Conservation (phyloP, 2,113 vertebrate genomes). For the Miniopterus natalensis region DNA sequence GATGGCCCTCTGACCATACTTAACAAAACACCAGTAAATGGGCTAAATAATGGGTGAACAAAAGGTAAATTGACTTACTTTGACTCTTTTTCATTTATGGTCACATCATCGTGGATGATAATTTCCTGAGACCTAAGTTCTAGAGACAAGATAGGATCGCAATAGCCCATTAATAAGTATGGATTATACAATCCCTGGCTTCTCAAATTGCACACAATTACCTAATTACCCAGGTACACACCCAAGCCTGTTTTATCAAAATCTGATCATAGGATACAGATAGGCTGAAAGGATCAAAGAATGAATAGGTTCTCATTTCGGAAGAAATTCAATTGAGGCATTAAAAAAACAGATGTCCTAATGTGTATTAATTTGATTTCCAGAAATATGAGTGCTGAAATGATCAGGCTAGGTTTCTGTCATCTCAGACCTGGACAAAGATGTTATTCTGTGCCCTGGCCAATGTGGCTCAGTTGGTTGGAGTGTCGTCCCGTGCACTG, state of each 20-base stretch:
- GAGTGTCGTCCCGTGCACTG: neutral
- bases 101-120: constrained; percentile 75
- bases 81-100: constrained; percentile 51
- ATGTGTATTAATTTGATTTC: constrained; percentile 40
- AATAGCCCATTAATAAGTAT: constrained; percentile 19
- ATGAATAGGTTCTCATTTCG: constrained; percentile 3
- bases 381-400: neutral
- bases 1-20: neutral
- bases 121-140: constrained; percentile 79
- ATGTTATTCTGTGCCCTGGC: neutral
- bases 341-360: neutral
- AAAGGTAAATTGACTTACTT: constrained; percentile 81
- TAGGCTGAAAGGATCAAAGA: neutral
- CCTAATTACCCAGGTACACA: neutral
- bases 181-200: neutral
- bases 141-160: constrained; percentile 62
- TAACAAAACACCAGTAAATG: constrained; percentile 18
- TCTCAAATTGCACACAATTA: constrained; percentile 30
- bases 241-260: constrained; percentile 30
- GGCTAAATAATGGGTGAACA: neutral
- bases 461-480: neutral
- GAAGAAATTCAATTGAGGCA: neutral
- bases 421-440: neutral
- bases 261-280: neutral
- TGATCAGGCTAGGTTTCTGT: neutral